Evolutionary conservation across 2,888 invertebrate genomes (phyloP).

Genomic region (Rhorus exstirpatorius): DNA sequence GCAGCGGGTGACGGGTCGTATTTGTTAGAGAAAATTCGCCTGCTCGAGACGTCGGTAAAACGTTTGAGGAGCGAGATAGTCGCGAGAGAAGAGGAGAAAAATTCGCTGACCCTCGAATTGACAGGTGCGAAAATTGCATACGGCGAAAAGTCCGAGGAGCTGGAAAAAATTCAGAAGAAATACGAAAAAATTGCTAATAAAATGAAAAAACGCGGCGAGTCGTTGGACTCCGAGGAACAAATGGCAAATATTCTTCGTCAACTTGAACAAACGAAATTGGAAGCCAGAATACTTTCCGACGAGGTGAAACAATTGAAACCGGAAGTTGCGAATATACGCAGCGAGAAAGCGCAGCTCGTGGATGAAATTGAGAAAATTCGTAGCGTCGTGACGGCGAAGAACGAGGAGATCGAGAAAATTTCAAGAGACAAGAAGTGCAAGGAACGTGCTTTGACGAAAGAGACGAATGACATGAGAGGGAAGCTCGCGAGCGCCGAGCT

Average conservation of each 20-base stretch:
- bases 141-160: constrained; percentile 55
- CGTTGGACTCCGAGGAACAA: constrained; percentile 48
- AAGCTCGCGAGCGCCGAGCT: constrained; percentile 53
- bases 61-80: constrained; percentile 57
- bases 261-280: constrained; percentile 48
- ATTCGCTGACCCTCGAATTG: constrained; percentile 60
- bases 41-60: constrained; percentile 70
- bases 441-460: constrained; percentile 54
- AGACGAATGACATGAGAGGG: constrained; percentile 38
- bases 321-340: constrained; percentile 52
- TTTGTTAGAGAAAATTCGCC: constrained; percentile 67
- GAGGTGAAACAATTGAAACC: constrained; percentile 59
- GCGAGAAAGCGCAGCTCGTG: constrained; percentile 64
- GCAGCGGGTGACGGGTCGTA: constrained; percentile 61
- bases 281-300: constrained; percentile 62
- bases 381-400: constrained; percentile 56
- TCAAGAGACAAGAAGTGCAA: constrained; percentile 57
- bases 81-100: constrained; percentile 61
- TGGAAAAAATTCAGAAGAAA: constrained; percentile 45
- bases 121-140: constrained; percentile 55
- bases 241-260: constrained; percentile 59
- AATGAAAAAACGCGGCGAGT: constrained; percentile 54
- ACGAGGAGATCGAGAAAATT: constrained; percentile 66
- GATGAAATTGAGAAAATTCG: constrained; percentile 67
- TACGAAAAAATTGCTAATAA: constrained; percentile 50